These are phyloP conservation scores for Anguilla megastoma DNA, from an alignment of 2,797 vertebrate species.

Conservation along the genomic window DNA sequence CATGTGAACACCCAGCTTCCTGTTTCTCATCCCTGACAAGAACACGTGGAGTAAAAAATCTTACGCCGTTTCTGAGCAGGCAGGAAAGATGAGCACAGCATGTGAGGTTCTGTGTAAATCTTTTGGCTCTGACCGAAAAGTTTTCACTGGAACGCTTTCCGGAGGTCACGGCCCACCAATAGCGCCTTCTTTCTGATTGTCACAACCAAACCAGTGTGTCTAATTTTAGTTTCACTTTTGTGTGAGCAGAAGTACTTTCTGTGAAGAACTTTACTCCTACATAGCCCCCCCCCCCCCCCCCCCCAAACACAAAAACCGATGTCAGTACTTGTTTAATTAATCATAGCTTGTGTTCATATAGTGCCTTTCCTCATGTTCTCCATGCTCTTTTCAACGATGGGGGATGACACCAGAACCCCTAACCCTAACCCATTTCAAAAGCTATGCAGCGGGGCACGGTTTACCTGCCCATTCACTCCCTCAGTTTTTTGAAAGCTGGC, in stretches of 20 bases:
- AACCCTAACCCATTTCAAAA: not conserved
- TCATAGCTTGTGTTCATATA: not conserved
- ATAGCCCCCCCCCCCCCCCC: not conserved
- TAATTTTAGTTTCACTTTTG: not conserved
- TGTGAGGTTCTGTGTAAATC: not conserved
- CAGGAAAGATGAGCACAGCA: not conserved
- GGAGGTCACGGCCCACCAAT: not conserved
- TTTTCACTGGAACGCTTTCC: not conserved
- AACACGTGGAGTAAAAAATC: not conserved
- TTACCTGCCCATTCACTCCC: not conserved
- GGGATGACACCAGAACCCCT: not conserved
- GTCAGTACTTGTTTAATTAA: not conserved
- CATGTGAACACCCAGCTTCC: not conserved
- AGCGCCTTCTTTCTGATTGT: not conserved
- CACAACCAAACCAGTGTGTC: not conserved
- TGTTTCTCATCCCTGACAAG: slow-evolving; percentile 7
- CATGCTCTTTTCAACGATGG: not conserved
- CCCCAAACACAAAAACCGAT: not conserved
- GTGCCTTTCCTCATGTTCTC: not conserved
- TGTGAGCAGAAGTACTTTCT: not conserved
- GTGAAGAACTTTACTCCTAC: not conserved
- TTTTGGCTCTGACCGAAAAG: not conserved
- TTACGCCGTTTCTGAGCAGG: not conserved
- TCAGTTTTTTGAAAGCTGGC: not conserved
- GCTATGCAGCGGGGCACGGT: not conserved